These are phyloP conservation scores for Apamea epomidion DNA, from an alignment of 2,888 invertebrate genomes.

Conservation along the genomic window DNA sequence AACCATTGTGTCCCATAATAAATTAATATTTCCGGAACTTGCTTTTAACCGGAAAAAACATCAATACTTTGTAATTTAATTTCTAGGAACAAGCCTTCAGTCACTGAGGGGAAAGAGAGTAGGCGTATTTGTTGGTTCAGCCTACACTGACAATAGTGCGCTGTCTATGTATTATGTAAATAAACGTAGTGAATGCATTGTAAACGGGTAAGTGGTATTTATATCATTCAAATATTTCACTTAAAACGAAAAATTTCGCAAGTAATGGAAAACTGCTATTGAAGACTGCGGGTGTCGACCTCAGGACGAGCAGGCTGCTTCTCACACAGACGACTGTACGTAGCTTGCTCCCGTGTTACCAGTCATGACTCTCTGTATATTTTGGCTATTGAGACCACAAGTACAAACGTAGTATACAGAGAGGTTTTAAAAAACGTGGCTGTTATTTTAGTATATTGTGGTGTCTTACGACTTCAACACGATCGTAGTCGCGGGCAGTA, in stretches of 20 bases:
- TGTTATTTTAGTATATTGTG: too few relatives aligned
- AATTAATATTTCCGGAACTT: neutral
- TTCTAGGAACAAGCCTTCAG: slow-evolving; percentile 68
- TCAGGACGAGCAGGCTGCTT: too few relatives aligned
- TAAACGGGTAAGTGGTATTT: slow-evolving; percentile 68
- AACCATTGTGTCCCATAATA: neutral
- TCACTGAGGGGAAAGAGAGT: slow-evolving; percentile 67
- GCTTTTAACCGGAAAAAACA: neutral
- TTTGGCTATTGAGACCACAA: neutral
- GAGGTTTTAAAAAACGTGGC: too few relatives aligned
- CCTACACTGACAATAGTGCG: slow-evolving; percentile 61
- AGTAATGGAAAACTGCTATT: too few relatives aligned
- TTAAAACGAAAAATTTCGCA: too few relatives aligned
- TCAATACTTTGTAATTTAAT: neutral
- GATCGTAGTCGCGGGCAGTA: too few relatives aligned
- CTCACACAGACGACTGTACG: too few relatives aligned
- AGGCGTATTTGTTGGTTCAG: slow-evolving; percentile 71
- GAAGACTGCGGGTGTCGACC: too few relatives aligned
- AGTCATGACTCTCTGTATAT: neutral
- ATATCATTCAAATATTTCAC: neutral
- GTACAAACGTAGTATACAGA: too few relatives aligned
- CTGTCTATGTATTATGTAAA: slow-evolving; percentile 45
- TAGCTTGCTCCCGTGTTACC: too few relatives aligned
- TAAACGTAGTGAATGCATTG: slow-evolving; percentile 51
- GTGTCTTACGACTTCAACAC: too few relatives aligned